phyloP scores from a whole-genome alignment of 2,797 vertebrate genomes.

The Notamacropus eugenii region DNA sequence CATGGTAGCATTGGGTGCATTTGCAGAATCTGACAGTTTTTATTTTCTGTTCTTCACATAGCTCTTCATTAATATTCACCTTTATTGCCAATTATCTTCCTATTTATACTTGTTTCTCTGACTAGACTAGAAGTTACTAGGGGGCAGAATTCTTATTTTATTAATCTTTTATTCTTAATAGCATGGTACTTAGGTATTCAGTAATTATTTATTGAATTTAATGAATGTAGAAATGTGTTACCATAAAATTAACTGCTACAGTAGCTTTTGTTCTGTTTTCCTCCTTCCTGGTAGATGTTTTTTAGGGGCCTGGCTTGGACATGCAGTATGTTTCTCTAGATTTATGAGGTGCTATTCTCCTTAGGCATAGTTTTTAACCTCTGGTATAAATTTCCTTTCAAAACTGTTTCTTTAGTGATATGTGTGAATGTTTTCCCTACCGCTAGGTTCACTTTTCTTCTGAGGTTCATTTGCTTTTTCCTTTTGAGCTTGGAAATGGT shows the following conservation, averaged over 20 bases:
- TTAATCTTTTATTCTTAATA: neutral
- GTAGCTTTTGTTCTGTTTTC: neutral
- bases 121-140: neutral
- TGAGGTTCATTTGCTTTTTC: constrained; percentile 51
- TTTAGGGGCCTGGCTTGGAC: neutral
- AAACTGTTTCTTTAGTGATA: constrained; percentile 23
- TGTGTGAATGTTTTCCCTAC: neutral
- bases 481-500: constrained; percentile 17
- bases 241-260: fast-evolving
- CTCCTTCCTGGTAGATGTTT: constrained; percentile 7
- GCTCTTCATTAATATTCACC: neutral
- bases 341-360: constrained; percentile 35
- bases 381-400: constrained; percentile 9
- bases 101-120: neutral
- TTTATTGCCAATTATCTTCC: neutral
- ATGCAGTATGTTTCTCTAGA: neutral
- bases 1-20: neutral
- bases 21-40: neutral
- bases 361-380: neutral
- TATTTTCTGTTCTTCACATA: neutral
- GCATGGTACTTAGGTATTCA: neutral
- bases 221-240: neutral
- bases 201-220: neutral
- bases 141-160: neutral
- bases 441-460: constrained; percentile 11